These are phyloP conservation scores for Dromiciops gliroides DNA, from an alignment of 2,113 vertebrate species.

Conservation along the genomic window DNA sequence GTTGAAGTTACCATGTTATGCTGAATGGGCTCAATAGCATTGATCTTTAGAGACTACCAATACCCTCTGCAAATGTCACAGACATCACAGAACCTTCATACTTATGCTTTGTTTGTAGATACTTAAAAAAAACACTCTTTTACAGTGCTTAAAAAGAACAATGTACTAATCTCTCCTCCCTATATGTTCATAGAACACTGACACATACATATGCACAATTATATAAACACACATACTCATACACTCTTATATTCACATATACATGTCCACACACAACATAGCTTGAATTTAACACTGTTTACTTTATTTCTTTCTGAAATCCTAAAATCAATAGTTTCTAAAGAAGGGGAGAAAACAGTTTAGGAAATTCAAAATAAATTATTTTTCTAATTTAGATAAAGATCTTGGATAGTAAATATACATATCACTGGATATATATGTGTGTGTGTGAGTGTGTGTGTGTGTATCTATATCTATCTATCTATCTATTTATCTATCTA, in stretches of 20 bases:
- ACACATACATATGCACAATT: not conserved
- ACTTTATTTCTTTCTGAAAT: not conserved
- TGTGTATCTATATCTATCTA: too few species aligned
- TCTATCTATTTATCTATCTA: too few species aligned
- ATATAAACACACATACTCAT: not conserved
- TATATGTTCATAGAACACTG: not conserved
- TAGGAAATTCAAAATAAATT: not conserved
- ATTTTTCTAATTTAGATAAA: not conserved
- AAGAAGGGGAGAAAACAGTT: not conserved
- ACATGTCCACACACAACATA: not conserved
- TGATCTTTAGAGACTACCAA: not conserved
- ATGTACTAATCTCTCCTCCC: not conserved
- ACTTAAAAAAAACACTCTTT: not conserved
- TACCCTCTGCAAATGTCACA: not conserved
- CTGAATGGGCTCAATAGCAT: not conserved
- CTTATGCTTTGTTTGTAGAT: not conserved
- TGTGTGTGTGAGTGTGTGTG: too few species aligned
- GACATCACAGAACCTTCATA: not conserved
- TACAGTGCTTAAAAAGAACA: not conserved
- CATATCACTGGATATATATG: not conserved
- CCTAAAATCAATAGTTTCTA: not conserved
- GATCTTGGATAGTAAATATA: not conserved
- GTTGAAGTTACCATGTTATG: not conserved
- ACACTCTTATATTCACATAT: not conserved
- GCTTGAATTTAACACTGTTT: not conserved